Percentiles rank a stretch among this genome's conserved stretches.
Conservation (phyloP, 2,113 vertebrate species). For the Hyperoodon ampullatus region DNA sequence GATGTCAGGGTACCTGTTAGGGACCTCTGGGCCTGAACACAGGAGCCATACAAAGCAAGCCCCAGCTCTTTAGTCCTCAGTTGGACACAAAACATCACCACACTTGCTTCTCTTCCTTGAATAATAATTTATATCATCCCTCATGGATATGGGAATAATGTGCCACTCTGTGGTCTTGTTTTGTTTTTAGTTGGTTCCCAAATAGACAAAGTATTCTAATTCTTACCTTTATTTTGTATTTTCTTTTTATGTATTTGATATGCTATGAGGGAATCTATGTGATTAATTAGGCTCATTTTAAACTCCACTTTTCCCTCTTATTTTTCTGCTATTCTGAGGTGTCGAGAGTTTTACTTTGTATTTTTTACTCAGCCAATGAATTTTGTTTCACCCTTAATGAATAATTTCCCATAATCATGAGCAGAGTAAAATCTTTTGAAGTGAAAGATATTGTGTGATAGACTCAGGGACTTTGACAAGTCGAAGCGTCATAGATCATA, state of each 20-base stretch:
- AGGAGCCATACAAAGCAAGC: neutral
- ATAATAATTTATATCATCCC: neutral
- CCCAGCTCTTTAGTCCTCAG: too few relatives aligned
- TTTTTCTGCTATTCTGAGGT: constrained; percentile 1
- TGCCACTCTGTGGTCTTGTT: neutral
- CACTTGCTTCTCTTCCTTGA: neutral
- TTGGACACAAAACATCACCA: neutral
- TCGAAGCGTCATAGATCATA: neutral
- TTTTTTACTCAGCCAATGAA: constrained; percentile 23
- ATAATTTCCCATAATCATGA: constrained; percentile 16
- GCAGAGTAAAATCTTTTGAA: constrained; percentile 34
- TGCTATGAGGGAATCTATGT: neutral
- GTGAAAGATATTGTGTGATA: neutral
- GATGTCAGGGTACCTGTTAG: too few relatives aligned
- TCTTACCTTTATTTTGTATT: neutral
- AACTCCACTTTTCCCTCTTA: neutral
- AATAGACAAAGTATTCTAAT: neutral
- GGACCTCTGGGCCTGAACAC: fast-evolving
- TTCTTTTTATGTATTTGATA: neutral
- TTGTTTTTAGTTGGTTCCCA: neutral
- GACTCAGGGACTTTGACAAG: neutral
- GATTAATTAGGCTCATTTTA: neutral
- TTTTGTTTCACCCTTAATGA: constrained; percentile 17
- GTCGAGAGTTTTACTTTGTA: neutral
- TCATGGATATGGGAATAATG: neutral